Conservation (phyloP, 2,113 vertebrate genomes). For the Rhegmatorhina hoffmannsi region DNA sequence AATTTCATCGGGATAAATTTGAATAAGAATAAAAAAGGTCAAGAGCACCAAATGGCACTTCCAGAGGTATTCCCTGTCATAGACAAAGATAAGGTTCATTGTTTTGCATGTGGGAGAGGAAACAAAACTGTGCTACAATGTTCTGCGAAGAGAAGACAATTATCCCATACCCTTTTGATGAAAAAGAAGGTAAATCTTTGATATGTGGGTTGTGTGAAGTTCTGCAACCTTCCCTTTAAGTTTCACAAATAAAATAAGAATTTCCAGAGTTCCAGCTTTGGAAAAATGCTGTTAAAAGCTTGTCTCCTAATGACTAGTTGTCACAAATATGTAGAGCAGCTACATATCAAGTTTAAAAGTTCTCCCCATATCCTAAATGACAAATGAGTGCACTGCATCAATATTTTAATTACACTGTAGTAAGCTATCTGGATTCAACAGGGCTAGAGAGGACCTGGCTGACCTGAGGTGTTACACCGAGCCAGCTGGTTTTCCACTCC, state of each 20-base stretch:
- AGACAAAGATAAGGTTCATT: slow-evolving; percentile 22
- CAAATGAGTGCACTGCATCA: background rate
- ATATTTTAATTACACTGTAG: background rate
- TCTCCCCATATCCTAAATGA: background rate
- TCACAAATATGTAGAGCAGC: background rate
- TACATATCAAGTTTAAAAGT: background rate
- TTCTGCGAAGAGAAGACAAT: background rate
- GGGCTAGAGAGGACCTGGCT: background rate
- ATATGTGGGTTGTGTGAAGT: background rate
- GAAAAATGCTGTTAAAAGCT: background rate
- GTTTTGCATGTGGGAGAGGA: background rate
- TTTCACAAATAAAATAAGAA: background rate
- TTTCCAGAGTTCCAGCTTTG: background rate
- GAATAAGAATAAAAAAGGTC: slow-evolving; percentile 8
- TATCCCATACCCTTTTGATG: background rate
- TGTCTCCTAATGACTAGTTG: background rate
- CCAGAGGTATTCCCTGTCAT: slow-evolving; percentile 10
- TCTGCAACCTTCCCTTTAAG: background rate
- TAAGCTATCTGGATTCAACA: background rate
- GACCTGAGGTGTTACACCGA: background rate
- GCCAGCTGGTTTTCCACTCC: background rate
- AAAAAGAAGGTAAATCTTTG: background rate
- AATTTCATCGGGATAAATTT: slow-evolving; percentile 62
- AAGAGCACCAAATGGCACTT: slow-evolving; percentile 50
- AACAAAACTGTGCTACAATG: slow-evolving; percentile 6